phyloP scores from a whole-genome alignment of 2,888 invertebrate species.

The Melanostoma scalare region DNA sequence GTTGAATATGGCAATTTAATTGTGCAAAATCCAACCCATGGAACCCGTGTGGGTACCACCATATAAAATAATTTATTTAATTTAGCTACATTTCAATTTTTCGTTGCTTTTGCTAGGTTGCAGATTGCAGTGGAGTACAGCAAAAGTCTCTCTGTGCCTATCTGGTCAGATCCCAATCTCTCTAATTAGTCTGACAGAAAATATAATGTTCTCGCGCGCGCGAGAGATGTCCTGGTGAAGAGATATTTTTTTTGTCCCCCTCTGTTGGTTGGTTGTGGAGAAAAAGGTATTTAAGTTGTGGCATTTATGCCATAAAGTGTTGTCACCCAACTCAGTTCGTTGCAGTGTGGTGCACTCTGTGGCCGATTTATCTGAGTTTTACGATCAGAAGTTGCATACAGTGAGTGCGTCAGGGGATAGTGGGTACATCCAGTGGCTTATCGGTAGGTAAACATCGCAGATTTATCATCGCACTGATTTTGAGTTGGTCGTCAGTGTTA shows the following conservation, averaged over 20 bases:
- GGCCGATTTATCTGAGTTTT: conserved; percentile 44
- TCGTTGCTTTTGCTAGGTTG: conserved; percentile 10
- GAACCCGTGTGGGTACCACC: conserved; percentile 14
- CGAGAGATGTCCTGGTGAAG: conserved; percentile 57
- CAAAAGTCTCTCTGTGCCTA: neutral
- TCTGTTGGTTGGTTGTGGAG: neutral
- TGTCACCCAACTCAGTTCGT: conserved; percentile 46
- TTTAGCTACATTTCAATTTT: conserved; percentile 69
- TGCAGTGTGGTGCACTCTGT: conserved; percentile 34
- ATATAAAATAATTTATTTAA: conserved; percentile 60
- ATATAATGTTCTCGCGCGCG: conserved; percentile 69
- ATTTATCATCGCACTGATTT: conserved; percentile 62
- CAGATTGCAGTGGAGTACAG: neutral
- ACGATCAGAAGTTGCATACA: conserved; percentile 27
- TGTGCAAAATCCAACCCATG: conserved; percentile 44
- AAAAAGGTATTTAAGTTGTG: conserved; percentile 27
- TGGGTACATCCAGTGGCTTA: conserved; percentile 52
- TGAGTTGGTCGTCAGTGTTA: conserved; percentile 1
- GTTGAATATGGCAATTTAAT: conserved; percentile 57
- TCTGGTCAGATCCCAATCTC: conserved; percentile 50
- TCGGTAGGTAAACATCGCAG: conserved; percentile 57
- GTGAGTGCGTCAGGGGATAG: conserved; percentile 44
- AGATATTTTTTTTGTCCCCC: conserved; percentile 12
- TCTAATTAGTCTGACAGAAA: conserved; percentile 71
- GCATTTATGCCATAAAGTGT: conserved; percentile 26